Conservation (phyloP, 1,140 invertebrate genomes). For the Nephila pilipes region DNA sequence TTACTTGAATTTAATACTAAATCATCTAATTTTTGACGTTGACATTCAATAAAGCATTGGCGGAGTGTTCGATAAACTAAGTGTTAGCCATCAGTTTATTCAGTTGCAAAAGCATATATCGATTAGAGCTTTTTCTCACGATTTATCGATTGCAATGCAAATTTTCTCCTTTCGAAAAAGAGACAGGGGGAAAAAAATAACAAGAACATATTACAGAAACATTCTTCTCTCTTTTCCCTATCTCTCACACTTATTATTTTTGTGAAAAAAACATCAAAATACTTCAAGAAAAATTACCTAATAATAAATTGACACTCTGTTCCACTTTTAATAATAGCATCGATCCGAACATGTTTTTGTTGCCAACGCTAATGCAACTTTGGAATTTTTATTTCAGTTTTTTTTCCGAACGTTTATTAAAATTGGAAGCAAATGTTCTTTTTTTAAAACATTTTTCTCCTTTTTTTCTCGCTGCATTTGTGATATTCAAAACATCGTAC, state of each 20-base stretch:
- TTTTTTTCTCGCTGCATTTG: not conserved
- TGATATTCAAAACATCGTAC: conserved; percentile 46
- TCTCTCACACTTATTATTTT: conserved; percentile 4
- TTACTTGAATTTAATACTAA: too few species aligned
- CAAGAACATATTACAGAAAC: conserved; percentile 2
- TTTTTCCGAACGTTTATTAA: conserved; percentile 56
- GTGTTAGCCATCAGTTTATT: not conserved
- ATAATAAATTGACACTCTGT: conserved; percentile 55
- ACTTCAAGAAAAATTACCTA: conserved; percentile 42
- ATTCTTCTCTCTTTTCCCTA: not conserved
- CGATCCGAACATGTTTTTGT: conserved; percentile 6
- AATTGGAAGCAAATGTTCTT: conserved; percentile 38
- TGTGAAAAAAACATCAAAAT: not conserved
- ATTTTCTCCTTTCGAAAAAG: not conserved
- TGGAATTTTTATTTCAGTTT: not conserved
- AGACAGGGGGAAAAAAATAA: not conserved
- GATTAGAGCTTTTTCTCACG: not conserved
- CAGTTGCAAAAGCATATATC: not conserved
- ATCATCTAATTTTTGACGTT: too few species aligned
- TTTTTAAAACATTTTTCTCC: not conserved
- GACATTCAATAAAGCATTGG: not conserved
- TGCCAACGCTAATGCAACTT: conserved; percentile 14
- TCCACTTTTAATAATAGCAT: conserved; percentile 58
- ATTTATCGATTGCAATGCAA: conserved; percentile 13
- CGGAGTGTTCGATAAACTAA: not conserved